Conservation (phyloP, 2,888 invertebrate genomes). For the Disparrhopalites patrizii region DNA sequence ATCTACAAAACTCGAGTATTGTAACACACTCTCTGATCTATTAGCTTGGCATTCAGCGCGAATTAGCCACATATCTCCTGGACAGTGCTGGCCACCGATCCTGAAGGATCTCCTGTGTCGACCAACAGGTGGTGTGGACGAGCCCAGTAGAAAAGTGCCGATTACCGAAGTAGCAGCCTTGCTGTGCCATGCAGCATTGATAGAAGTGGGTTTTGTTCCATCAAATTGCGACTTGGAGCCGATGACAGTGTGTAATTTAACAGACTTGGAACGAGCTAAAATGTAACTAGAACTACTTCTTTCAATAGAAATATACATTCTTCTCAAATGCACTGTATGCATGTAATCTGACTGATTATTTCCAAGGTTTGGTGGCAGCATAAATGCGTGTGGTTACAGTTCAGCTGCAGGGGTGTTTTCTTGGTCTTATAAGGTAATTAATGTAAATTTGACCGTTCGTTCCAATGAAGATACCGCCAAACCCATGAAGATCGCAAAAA, state of each 20-base stretch:
- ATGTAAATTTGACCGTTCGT: no score
- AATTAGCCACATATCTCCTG: conserved; percentile 16
- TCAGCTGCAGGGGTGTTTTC: conserved; percentile 10
- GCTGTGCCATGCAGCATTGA: conserved; percentile 10
- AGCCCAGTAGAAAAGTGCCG: background rate
- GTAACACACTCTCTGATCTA: no score
- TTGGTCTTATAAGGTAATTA: conserved; percentile 19
- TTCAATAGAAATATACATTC: background rate
- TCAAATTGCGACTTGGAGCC: conserved; percentile 1
- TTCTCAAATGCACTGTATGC: no score
- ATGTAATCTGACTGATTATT: background rate
- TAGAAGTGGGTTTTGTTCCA: conserved; percentile 27
- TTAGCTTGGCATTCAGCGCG: background rate
- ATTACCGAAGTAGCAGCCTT: conserved; percentile 15
- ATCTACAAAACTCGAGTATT: no score
- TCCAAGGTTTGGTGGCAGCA: background rate
- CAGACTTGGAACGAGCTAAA: conserved; percentile 4
- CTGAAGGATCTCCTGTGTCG: background rate
- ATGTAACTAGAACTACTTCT: background rate
- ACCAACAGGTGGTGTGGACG: background rate
- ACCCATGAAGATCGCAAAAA: no score
- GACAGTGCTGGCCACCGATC: conserved; percentile 9
- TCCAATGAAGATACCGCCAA: no score
- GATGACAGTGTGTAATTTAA: background rate
- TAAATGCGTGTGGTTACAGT: conserved; percentile 17